Evolutionary conservation across 2,113 vertebrate genomes (phyloP), one percentile per base, ranked within the genome.

Genomic region (Petrocephalus microphthalmus): DNA sequence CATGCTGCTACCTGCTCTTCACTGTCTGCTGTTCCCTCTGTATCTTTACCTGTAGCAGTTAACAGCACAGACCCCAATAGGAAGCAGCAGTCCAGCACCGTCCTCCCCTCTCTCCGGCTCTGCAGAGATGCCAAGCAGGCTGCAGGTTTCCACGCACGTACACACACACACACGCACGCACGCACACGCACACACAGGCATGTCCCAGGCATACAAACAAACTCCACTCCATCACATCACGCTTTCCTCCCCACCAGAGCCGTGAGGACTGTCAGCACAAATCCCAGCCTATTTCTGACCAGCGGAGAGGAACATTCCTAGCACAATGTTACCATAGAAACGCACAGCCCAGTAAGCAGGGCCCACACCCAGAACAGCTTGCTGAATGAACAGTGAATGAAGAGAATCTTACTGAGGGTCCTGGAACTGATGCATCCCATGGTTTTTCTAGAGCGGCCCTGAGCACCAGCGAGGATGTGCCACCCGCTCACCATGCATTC

Each of bases 351-450:
- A 15, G 47, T 51, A 67, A 87, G 42, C 60, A 64, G 60, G 45
- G 86, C 86, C 57, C 60, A 83, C 81, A 83, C 81, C 81, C 81
- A 83, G 81, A 83, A 1, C 33, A 19, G 45, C 17, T 86, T 88
- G 88, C 89, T 89, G 91, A 88, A 90, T 91, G 90, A 92, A 91
- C 88, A 89, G 86, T 86, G 89, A 90, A 90, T 85, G 91, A 87
- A 78, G 92, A 82, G 53, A 83, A 82, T 93, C 95, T 96, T 96
- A 96, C 95, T 94, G 93, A 96, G 93, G 93, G 90, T 95, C 94
- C 95, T 94, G 91, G 95, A 96, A 94, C 95, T 95, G 93, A 96
- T 95, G 94, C 95, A 96, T 94, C 95, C 95, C 95, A 96, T 96
- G 95, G 92, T 96, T 94, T 86, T 91, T 94, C 96, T 95, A 95